Base-by-base conservation (phyloP, 1,140 invertebrate species). In the Sminthurides bifidus region DNA sequence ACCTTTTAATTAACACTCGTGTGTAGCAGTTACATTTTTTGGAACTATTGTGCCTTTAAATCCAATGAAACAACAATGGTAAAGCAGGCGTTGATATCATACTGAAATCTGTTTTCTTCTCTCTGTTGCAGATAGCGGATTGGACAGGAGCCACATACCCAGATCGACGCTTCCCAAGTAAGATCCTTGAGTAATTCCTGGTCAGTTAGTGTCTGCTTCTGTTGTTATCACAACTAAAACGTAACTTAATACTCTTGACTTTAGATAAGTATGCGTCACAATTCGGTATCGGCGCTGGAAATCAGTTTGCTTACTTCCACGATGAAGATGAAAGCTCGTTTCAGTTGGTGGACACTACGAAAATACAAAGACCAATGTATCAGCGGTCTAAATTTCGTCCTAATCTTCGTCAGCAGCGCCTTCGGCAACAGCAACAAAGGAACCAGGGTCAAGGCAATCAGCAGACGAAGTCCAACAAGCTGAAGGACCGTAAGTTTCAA, bases 291-390 rank as follows among this genome's bases (percentile, higher is more conserved):
- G 83, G 86, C 58, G 52, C 56, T 61, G 87, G 87, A 29, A 92
- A 82, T 68, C 92, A 94, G 66, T 97, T 97, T 76, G 86, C 93
- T 1, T 98, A 97, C 68, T 94, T 87, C 69, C 93, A 97, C 68
- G 92, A 97, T 67, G 93, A 98, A 70, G 93, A 98, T 73, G 93
- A 98, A 72, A 92, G 85, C 57, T 90, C 87, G n/a, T 98, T 97
- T 78, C 92, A 97, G 68, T 73, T 97, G 71, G 93, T 98, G 61
- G 92, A 96, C 68, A 94, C 92, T 0, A 87, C 91, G 2, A 79
- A 88, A 31, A 81, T 89, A 3, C 88, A 91, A 66, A 89, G 92
- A 66, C 87, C 88, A 3, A 83, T 87, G 5, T 92, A 92, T 70
- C 89, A 92, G 68, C 79, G 90, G 38, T 86, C 87, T 5, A 78